These are phyloP conservation scores for Danio kyathit DNA, from an alignment of 2,797 vertebrate genomes.

Conservation along the genomic window DNA sequence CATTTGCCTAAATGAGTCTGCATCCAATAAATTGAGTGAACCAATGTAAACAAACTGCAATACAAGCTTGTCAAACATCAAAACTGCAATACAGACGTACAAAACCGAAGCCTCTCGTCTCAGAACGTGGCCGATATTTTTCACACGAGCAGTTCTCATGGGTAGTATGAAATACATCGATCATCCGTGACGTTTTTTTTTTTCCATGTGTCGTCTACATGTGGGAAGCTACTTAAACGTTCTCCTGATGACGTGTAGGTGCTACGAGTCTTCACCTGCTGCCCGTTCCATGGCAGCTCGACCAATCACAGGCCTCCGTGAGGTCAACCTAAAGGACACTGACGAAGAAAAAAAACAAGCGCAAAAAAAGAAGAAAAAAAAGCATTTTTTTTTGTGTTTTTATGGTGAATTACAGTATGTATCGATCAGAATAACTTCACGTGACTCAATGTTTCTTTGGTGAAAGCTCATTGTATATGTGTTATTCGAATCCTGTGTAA, in stretches of 20 bases:
- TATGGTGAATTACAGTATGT: conserved; percentile 60
- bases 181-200: conserved; percentile 32
- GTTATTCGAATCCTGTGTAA: conserved; percentile 73
- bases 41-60: conserved; percentile 24
- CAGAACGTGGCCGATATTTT: conserved; percentile 47
- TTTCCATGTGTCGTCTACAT: conserved; percentile 56
- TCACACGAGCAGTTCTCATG: conserved; percentile 52
- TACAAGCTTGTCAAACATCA: conserved; percentile 19
- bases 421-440: conserved; percentile 75
- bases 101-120: conserved; percentile 38
- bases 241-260: conserved; percentile 62
- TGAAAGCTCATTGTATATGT: conserved; percentile 80
- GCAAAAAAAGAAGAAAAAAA: conserved; percentile 10
- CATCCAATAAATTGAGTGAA: conserved; percentile 1
- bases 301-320: conserved; percentile 78
- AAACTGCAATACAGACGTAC: conserved; percentile 21
- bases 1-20: background rate
- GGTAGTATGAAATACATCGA: background rate
- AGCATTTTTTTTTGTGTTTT: conserved; percentile 57
- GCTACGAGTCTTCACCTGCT: conserved; percentile 68
- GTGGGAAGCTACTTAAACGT: conserved; percentile 52
- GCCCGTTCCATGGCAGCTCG: conserved; percentile 61
- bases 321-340: conserved; percentile 73
- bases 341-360: conserved; percentile 28
- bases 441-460: conserved; percentile 77